Evolutionary conservation across 2,113 vertebrate species (phyloP).

Genomic region (Menidia beryllina): DNA sequence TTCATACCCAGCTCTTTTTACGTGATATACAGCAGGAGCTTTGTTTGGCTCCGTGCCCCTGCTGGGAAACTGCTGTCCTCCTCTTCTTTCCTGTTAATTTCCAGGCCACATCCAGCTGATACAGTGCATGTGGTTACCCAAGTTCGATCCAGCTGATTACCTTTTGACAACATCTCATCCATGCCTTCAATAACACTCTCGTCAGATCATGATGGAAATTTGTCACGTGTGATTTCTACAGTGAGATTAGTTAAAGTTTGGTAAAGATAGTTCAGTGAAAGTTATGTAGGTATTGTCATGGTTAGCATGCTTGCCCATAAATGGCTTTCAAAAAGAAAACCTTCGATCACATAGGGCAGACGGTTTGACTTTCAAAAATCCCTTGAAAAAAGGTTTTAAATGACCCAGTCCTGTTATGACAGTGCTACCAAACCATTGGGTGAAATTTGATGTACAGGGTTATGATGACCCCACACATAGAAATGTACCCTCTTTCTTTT

Average conservation of each 20-base stretch:
- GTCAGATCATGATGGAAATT: background rate
- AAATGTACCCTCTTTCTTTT: conserved; percentile 30
- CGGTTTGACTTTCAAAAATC: conserved; percentile 2
- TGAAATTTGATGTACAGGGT: too few species aligned
- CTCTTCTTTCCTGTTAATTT: background rate
- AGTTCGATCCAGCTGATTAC: too few species aligned
- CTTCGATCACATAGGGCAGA: background rate
- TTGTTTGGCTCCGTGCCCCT: background rate
- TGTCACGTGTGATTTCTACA: too few species aligned
- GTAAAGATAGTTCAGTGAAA: background rate
- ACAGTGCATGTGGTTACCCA: too few species aligned
- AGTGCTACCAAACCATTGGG: conserved; percentile 21
- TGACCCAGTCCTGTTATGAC: conserved; percentile 11
- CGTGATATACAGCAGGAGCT: background rate
- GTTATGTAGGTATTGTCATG: background rate
- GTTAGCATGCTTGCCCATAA: background rate
- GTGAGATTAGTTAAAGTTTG: background rate
- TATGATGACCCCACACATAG: conserved; percentile 3
- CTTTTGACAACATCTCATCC: too few species aligned
- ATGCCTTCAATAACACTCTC: background rate
- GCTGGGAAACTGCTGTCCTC: background rate
- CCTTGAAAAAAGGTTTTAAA: background rate
- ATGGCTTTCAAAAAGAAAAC: background rate
- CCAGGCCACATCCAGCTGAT: too few species aligned
- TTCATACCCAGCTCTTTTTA: background rate